These are phyloP conservation scores for Micropterix aruncella DNA, from an alignment of 2,888 invertebrate genomes.

Conservation along the genomic window DNA sequence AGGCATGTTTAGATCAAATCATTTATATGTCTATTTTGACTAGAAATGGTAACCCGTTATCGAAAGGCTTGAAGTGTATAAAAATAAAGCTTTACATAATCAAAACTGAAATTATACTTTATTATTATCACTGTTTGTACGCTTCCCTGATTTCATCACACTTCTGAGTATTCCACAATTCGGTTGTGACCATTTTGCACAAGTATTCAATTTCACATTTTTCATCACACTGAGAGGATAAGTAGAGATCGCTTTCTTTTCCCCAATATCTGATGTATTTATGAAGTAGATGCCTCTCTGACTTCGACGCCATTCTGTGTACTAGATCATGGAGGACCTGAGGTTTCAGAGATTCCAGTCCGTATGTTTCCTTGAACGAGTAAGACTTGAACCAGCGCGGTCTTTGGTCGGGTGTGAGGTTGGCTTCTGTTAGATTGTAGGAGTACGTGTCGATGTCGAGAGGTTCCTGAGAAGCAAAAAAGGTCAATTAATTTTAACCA, in stretches of 20 bases:
- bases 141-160: neutral
- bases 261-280: neutral
- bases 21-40: too few species aligned
- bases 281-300: neutral
- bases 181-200: conserved; percentile 25
- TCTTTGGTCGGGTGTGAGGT: conserved; percentile 22
- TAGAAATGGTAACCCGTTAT: too few species aligned
- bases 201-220: conserved; percentile 21
- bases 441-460: conserved; percentile 29
- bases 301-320: conserved; percentile 20
- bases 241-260: conserved; percentile 23
- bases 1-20: too few species aligned
- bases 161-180: conserved; percentile 16
- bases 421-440: conserved; percentile 49
- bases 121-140: too few species aligned
- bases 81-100: too few species aligned
- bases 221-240: conserved; percentile 23
- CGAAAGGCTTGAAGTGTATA: too few species aligned
- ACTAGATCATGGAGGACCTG: conserved; percentile 38
- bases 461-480: neutral
- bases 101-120: too few species aligned
- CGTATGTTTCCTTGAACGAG: conserved; percentile 43
- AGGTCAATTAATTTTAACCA: too few species aligned
- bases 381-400: conserved; percentile 52
- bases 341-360: conserved; percentile 35